phyloP scores from a whole-genome alignment of 2,888 invertebrate genomes.

The Parnassius mnemosyne region DNA sequence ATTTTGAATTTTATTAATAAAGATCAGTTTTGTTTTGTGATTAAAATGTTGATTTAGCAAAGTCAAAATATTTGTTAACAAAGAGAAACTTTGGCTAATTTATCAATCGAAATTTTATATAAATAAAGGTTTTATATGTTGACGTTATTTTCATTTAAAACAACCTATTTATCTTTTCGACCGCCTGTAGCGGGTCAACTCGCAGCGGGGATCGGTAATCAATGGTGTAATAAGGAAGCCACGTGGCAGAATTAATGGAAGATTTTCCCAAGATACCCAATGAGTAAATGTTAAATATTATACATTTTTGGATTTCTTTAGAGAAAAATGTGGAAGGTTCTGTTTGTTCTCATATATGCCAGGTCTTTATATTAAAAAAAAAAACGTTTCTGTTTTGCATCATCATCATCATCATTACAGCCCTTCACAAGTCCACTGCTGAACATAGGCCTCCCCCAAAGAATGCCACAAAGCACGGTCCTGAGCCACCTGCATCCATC shows the following conservation, averaged over 20 bases:
- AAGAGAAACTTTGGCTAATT: background rate
- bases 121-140: conserved; percentile 27
- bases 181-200: background rate
- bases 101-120: conserved; percentile 11
- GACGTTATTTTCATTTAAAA: conserved; percentile 8
- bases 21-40: background rate
- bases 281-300: too few species aligned
- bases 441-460: too few species aligned
- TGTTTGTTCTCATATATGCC: too few species aligned
- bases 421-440: too few species aligned
- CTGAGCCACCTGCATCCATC: too few species aligned
- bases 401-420: too few species aligned
- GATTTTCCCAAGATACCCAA: background rate
- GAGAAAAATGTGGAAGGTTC: too few species aligned
- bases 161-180: background rate
- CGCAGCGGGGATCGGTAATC: conserved; percentile 2
- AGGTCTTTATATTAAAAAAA: too few species aligned
- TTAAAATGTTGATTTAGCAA: background rate
- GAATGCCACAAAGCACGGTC: too few species aligned
- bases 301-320: too few species aligned
- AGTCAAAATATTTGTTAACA: background rate
- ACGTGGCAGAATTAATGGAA: background rate
- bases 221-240: background rate
- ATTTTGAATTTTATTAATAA: background rate
- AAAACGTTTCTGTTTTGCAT: too few species aligned